Conservation (phyloP, 35 echinoderm and acorn worm genomes). For the Amphiura filiformis region DNA sequence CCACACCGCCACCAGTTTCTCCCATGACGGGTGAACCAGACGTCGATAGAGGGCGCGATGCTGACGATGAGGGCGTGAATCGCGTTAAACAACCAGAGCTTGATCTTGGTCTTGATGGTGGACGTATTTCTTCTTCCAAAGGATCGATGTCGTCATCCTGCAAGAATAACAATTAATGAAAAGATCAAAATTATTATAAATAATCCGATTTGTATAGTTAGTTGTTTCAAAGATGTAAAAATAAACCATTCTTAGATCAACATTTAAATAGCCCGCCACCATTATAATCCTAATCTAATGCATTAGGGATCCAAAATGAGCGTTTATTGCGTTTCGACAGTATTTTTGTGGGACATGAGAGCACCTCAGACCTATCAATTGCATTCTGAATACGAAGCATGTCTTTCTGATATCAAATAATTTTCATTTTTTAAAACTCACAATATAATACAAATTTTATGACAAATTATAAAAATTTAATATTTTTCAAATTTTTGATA, state of each 20-base stretch:
- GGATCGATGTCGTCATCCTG: constrained; percentile 50
- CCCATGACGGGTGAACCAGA: background rate
- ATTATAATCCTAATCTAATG: background rate
- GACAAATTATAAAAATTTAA: too few relatives aligned
- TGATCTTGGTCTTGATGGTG: constrained; percentile 12
- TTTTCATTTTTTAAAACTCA: too few relatives aligned
- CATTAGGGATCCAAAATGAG: too few relatives aligned
- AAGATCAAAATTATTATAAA: background rate
- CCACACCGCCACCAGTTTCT: background rate
- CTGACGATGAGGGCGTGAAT: constrained; percentile 5
- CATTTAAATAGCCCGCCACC: background rate
- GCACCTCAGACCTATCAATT: too few relatives aligned
- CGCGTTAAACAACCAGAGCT: background rate
- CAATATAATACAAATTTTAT: too few relatives aligned
- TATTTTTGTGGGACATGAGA: too few relatives aligned
- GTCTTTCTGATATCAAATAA: too few relatives aligned
- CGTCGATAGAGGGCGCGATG: constrained; percentile 28
- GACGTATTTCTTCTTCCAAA: constrained; percentile 37
- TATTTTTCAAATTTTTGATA: too few relatives aligned
- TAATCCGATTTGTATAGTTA: background rate
- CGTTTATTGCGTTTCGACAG: too few relatives aligned
- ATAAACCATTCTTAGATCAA: background rate
- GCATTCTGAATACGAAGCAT: too few relatives aligned
- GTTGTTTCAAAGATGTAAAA: background rate
- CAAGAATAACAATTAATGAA: background rate